Percentiles rank a stretch among this genome's conserved stretches.
Conservation (phyloP, 2,888 invertebrate genomes). For the Sturmia bella region DNA sequence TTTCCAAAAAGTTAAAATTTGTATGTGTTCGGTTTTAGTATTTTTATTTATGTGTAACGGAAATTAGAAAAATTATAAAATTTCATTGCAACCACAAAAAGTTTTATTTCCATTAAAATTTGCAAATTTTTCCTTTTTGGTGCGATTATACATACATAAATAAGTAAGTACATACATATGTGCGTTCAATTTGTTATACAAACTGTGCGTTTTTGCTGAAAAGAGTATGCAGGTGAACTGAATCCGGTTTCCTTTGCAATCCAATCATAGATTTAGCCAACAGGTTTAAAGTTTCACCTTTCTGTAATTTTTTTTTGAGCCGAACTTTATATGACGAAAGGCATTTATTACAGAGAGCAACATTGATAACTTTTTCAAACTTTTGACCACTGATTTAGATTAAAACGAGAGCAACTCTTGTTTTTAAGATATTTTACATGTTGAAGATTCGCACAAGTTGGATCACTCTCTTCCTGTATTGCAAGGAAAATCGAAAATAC, state of each 20-base stretch:
- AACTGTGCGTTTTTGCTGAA: constrained; percentile 18
- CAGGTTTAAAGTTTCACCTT: constrained; percentile 44
- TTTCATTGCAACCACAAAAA: too few species aligned
- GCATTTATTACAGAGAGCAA: not conserved
- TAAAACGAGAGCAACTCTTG: too few species aligned
- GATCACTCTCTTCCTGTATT: too few species aligned
- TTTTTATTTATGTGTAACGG: too few species aligned
- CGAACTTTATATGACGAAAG: constrained; percentile 1
- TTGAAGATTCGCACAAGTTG: too few species aligned
- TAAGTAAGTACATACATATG: too few species aligned
- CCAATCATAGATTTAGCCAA: constrained; percentile 46
- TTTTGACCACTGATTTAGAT: too few species aligned
- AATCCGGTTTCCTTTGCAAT: constrained; percentile 64
- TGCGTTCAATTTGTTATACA: constrained; percentile 40
- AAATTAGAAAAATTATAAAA: too few species aligned
- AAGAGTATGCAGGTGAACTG: constrained; percentile 57
- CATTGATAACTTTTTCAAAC: too few species aligned
- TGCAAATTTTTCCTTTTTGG: not conserved
- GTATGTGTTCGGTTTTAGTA: constrained; percentile 31
- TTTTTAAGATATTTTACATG: too few species aligned
- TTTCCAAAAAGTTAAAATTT: constrained; percentile 1
- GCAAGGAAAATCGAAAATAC: too few species aligned
- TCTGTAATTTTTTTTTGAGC: not conserved
- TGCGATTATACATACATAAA: too few species aligned
- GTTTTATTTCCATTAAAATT: not conserved